These are phyloP conservation scores for Porphyrio hochstetteri DNA, from an alignment of 2,113 vertebrate species.

Conservation along the genomic window DNA sequence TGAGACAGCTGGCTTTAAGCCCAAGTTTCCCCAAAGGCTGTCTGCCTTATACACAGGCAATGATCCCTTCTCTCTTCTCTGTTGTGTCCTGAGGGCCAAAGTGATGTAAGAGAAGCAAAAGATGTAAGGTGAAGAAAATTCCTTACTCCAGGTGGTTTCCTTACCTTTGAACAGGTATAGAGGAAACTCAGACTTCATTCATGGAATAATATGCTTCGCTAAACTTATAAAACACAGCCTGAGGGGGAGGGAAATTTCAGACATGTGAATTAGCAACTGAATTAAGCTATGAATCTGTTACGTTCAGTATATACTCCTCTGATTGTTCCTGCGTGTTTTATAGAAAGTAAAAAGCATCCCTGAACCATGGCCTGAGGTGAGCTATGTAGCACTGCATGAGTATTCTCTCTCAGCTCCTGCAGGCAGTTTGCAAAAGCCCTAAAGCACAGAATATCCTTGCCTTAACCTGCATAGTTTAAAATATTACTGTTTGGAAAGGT, in stretches of 20 bases:
- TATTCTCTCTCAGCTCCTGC: neutral
- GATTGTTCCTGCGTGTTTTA: neutral
- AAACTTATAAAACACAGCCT: neutral
- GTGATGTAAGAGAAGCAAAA: neutral
- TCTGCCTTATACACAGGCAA: neutral
- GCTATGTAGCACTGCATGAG: rapidly evolving
- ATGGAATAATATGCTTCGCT: neutral
- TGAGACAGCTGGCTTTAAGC: neutral
- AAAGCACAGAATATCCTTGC: neutral
- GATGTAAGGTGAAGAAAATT: neutral
- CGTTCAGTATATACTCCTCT: neutral
- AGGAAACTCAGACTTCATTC: neutral
- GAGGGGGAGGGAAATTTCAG: neutral
- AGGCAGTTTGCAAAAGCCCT: neutral
- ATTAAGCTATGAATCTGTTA: neutral
- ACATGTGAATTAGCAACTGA: neutral
- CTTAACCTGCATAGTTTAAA: neutral
- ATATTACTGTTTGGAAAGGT: neutral
- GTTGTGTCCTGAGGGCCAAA: neutral
- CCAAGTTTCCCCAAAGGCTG: neutral
- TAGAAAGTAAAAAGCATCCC: neutral
- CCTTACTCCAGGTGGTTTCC: neutral
- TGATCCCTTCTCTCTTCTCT: neutral
- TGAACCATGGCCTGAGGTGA: neutral
- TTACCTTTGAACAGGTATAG: neutral